Evolutionary conservation across 2,113 vertebrate genomes (phyloP), one percentile per base, ranked within the genome.

Genomic region (Trichechus manatus): DNA sequence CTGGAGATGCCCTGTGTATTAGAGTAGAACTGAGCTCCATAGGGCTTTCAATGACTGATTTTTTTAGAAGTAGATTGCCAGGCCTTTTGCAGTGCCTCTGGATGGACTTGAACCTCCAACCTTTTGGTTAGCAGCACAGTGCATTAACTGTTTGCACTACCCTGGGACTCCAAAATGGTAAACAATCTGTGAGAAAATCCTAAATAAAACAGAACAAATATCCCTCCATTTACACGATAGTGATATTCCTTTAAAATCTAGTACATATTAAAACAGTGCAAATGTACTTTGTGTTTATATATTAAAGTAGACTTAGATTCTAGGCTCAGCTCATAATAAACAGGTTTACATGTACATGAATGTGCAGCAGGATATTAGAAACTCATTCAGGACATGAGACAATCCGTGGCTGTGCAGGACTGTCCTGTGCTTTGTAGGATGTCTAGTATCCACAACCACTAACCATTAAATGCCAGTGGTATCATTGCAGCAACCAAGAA

Each of bases 241-340:
- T 63, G 23, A 53, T 1, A 17, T 84, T 83, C 70, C 56, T 91
- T 93, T 50, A 63, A 56, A 89, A n/a, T 61, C 53, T 39, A 20
- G 61, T 82, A 11, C 44, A 33, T 94, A 84, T 90, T 96, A 70
- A 95, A 87, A 94, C 23, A n/a, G 11, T 64, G 39, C 47, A 92
- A 63, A 96, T 63, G 66, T 59, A 64, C 68, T 87, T 53, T 70
- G 42, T 64, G 61, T 81, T 89, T 86, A 6, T 63, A 83, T 84
- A 66, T 75, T 50, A 75, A 84, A 94, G 39, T 44, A 36, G 13
- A 29, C n/a, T 29, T 79, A 47, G 19, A 80, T 33, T 64, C 75
- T 83, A 61, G 44, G 31, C 14, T 53, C 31, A 66, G 19, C 47
- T 63, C 10, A 17, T 86, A 90, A 39, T 33, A 74, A 64, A 85